Conservation (phyloP, 2,113 vertebrate genomes). For the Phylloscopus trochilus region DNA sequence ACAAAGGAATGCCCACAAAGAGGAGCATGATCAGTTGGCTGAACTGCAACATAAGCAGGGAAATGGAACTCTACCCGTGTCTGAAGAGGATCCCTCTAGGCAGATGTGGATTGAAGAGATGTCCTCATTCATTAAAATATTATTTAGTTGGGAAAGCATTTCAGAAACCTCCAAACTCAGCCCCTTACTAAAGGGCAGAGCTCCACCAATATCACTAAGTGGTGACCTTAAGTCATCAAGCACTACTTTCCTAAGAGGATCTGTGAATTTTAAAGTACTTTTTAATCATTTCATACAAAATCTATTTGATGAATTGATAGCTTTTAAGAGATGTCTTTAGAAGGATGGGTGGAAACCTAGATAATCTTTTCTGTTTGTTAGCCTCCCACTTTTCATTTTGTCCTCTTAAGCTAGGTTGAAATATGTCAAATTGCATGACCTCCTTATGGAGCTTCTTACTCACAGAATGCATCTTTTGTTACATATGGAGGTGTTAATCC, state of each 20-base stretch:
- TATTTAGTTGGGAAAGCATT: neutral
- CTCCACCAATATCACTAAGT: neutral
- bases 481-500: constrained; percentile 53
- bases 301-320: neutral
- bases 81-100: neutral
- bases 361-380: neutral
- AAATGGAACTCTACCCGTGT: neutral
- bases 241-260: neutral
- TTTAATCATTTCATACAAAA: neutral
- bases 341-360: neutral
- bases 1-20: neutral
- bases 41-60: neutral
- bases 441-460: neutral
- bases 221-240: neutral
- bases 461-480: constrained; percentile 57
- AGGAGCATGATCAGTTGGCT: neutral
- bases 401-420: neutral
- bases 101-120: neutral
- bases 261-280: neutral
- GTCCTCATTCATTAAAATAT: neutral
- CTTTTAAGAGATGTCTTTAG: neutral
- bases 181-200: neutral
- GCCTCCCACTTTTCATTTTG: neutral
- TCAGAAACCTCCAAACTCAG: neutral
- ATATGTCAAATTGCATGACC: neutral